Evolutionary conservation across 2,113 vertebrate species (phyloP).

Genomic region (Galbula dea): DNA sequence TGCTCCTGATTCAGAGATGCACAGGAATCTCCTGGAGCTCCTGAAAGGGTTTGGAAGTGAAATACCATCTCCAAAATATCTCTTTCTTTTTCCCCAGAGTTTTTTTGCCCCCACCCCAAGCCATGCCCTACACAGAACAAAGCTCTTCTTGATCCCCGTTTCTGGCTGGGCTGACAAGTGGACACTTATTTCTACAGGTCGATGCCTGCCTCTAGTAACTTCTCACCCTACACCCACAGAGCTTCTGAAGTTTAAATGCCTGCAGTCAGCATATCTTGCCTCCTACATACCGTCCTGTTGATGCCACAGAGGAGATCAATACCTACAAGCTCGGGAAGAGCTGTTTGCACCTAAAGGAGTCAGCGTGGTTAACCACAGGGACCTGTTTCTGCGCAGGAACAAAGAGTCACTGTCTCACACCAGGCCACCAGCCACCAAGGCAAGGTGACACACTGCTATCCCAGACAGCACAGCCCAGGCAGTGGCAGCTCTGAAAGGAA

Average conservation of each 20-base stretch:
- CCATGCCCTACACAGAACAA: neutral
- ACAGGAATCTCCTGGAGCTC: neutral
- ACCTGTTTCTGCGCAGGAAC: conserved; percentile 31
- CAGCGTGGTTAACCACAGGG: conserved; percentile 36
- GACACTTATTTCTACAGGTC: neutral
- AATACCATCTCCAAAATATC: neutral
- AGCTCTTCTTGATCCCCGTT: neutral
- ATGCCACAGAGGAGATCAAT: neutral
- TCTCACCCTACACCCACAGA: neutral
- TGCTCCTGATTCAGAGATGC: neutral
- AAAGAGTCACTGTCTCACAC: neutral
- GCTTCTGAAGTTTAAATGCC: neutral
- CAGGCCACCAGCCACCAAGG: neutral
- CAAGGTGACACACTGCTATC: neutral
- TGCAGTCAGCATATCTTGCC: conserved; percentile 9
- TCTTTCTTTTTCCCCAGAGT: neutral
- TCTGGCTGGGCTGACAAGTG: neutral
- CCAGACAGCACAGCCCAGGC: neutral
- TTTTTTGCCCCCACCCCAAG: neutral
- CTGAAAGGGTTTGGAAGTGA: neutral
- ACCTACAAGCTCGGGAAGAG: neutral
- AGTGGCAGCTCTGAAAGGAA: neutral
- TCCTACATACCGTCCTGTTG: neutral
- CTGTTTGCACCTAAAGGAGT: neutral
- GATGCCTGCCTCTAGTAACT: neutral